Evolutionary conservation across 1,140 invertebrate species (phyloP), one percentile per base, ranked within the genome.

Genomic region (Aphelenchoides avenae): DNA sequence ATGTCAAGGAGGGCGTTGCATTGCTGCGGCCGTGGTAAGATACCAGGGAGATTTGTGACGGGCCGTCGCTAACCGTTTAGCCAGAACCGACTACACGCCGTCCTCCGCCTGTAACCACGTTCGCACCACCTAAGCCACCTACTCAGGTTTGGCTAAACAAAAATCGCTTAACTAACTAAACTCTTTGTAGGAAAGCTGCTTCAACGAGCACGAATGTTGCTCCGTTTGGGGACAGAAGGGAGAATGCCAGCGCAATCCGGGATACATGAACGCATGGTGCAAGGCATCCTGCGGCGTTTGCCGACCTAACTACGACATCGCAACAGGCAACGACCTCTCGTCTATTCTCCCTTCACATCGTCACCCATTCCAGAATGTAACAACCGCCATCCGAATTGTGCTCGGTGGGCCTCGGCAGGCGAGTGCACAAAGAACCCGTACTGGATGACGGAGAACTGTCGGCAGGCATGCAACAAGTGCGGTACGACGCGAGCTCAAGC

Each of bases 381-480:
- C 7, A 58, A 70, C 37, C 43, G 71, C 0, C 71, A 70, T 27
- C 27, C 37, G 5, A 69, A 61, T 18, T 70, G 67, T 48, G 31
- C n/a, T 22, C 22, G 22, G 26, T 70, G 68, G 68, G 18, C 61
- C 3, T 13, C 7, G 5, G 31, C 48, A 22, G 72, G 68, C n/a
- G 70, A 70, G 50, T 70, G 68, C 47, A 13, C 6, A 6, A 52
- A 50, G n/a, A 71, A 66, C 33, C 36, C 40, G 6, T 42, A 51
- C 26, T 70, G 67, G 67, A 70, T 70, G 68, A 48, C 46, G 3
- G 66, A 68, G 22, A 68, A 68, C 33, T 68, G 66, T 26, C 52
- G 66, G 3, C 27, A 37, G 33, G 15, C 41, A 30, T 64, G 61
- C 29, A 42, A 40, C 24, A 53, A 61, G 31, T 64, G 61, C 27